Conservation (phyloP, 2,113 vertebrate species). For the Anarhynchus alexandrinus region DNA sequence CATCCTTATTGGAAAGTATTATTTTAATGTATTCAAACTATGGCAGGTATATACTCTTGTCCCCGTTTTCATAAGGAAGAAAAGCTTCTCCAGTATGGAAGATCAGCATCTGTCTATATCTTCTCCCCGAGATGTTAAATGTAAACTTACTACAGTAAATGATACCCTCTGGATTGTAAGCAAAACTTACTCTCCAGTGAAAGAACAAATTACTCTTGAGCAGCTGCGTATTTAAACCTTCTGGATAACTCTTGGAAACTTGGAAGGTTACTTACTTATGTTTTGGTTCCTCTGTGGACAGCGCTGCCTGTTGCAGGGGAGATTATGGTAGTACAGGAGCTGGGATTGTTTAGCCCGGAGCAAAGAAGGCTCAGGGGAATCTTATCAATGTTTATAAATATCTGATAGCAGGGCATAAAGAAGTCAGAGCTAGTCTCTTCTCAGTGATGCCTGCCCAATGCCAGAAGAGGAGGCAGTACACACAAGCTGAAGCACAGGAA, state of each 20-base stretch:
- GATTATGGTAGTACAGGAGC: no score
- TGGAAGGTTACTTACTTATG: background rate
- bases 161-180: background rate
- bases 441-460: no score
- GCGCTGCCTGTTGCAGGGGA: no score
- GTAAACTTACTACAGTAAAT: background rate
- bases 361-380: no score
- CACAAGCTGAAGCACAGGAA: no score
- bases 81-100: background rate
- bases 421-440: no score
- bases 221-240: background rate
- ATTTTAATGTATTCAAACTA: background rate
- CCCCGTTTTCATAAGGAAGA: background rate
- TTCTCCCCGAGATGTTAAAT: background rate
- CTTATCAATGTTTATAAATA: no score
- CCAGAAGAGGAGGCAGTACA: no score
- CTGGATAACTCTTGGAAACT: background rate
- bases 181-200: background rate
- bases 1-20: background rate
- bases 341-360: no score
- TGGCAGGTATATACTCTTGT: background rate
- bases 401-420: no score
- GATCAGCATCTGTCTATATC: background rate
- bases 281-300: no score
- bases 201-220: background rate